Evolutionary conservation across 2,888 invertebrate genomes (phyloP).

Genomic region (Lysandra bellargus): DNA sequence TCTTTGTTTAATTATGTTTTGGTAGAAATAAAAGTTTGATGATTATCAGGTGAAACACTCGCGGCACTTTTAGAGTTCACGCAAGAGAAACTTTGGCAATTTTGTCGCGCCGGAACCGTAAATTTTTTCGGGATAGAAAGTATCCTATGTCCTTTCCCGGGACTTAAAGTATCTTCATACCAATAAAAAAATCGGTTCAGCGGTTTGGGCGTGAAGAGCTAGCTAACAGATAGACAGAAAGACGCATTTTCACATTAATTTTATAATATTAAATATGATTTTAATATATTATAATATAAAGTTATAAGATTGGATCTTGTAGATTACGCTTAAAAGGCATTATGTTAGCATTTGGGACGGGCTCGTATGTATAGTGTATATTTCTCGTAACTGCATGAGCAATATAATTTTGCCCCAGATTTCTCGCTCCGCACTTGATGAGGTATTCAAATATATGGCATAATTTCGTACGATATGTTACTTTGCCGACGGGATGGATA

Average conservation of each 20-base stretch:
- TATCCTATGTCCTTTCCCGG: too few relatives aligned
- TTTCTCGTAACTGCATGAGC: background rate
- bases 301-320: background rate
- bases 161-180: too few relatives aligned
- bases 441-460: slow-evolving; percentile 24
- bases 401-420: slow-evolving; percentile 11
- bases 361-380: background rate
- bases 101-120: too few relatives aligned
- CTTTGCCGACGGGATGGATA: background rate
- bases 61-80: background rate
- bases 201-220: too few relatives aligned
- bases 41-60: background rate
- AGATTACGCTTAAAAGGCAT: background rate
- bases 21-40: background rate
- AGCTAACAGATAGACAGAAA: too few relatives aligned
- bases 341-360: background rate
- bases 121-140: too few relatives aligned
- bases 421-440: slow-evolving; percentile 17
- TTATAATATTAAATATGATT: too few relatives aligned
- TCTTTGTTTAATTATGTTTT: slow-evolving; percentile 3
- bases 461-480: slow-evolving; percentile 12
- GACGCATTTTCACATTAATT: too few relatives aligned
- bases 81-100: background rate
- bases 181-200: too few relatives aligned
- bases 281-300: too few relatives aligned